Base-by-base conservation (phyloP, 2,797 vertebrate species). In the Hemitrygon akajei region DNA sequence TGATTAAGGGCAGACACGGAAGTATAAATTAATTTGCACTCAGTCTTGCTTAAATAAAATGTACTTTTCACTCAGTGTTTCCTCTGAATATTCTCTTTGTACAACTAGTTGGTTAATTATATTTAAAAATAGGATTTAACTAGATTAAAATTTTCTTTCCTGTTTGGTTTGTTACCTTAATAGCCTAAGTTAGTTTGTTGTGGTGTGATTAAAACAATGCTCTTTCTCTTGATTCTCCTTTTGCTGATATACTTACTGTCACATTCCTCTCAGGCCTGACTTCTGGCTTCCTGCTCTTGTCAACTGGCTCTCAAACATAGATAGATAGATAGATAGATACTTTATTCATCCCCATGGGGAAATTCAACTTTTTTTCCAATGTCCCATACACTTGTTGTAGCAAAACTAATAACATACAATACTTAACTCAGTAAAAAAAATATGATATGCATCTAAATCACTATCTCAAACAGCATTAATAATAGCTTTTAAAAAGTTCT, bases 91-190 rank as follows among this genome's bases (percentile, higher is more conserved):
- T 66, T 87, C 60, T 87, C 58, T 34, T 87, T 87, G 84, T 87
- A 63, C 30, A 87, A 16, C 30, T 66, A 9, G 27, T n/a, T 30
- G 34, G 58, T 18, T 87, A 63, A 87, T 66, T 87, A 20, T 60
- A 66, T 87, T 87, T 58, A 66, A 66, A 87, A 34, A 87, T 87
- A 87, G 63, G 84, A 87, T 63, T 87, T 87, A 87, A 66, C 30
- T 34, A 7, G n/a, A 60, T 63, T 87, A 87, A 66, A 11, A n/a
- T 63, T 27, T 63, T 18, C 30, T 87, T 87, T 87, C 84, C 84
- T 87, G 84, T 63, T 87, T 87, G 84, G 84, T 16, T 30, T 58
- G 81, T 84, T 84, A 84, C 81, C 81, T 87, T 87, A 87, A n/a
- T 87, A 30, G 84, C 30, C 6, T 87, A 47, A 47, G 12, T n/a